Percentiles rank a stretch among this genome's conserved stretches.
Conservation (phyloP, 1,140 invertebrate genomes). For the Chrysomallon squamiferum region DNA sequence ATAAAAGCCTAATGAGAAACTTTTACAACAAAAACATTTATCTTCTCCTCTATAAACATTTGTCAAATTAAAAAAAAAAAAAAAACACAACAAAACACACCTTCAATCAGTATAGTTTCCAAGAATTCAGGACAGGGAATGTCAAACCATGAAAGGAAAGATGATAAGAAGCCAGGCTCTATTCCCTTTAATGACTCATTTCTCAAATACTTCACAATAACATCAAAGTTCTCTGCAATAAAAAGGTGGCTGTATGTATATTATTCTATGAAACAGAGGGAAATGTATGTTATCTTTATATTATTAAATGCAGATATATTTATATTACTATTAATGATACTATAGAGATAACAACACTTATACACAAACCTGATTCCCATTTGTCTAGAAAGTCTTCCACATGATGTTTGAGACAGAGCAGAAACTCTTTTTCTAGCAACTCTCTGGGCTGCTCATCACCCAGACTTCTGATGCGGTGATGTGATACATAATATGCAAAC, state of each 20-base stretch:
- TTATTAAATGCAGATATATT: not conserved
- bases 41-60: no score
- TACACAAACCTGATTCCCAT: conserved; percentile 46
- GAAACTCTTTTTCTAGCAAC: conserved; percentile 49
- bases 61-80: no score
- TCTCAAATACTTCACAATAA: conserved; percentile 40
- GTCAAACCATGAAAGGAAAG: conserved; percentile 49
- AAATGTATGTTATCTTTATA: not conserved
- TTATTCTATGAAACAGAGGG: not conserved
- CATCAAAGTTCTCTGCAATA: conserved; percentile 31
- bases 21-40: no score
- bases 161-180: conserved; percentile 28
- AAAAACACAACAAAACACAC: no score
- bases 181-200: conserved; percentile 31
- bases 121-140: conserved; percentile 39
- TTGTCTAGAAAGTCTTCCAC: conserved; percentile 41
- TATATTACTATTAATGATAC: not conserved
- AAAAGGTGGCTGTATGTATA: not conserved
- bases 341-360: not conserved
- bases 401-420: conserved; percentile 38
- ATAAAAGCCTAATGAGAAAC: no score
- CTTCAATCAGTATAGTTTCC: conserved; percentile 29
- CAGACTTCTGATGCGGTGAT: conserved; percentile 14
- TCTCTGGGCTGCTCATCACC: conserved; percentile 16
- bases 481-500: conserved; percentile 40